A percentile compares a stretch with the other conserved stretches of the same genome.
Evolutionary conservation across 2,113 vertebrate species (phyloP).

Genomic region (Hylia prasina): DNA sequence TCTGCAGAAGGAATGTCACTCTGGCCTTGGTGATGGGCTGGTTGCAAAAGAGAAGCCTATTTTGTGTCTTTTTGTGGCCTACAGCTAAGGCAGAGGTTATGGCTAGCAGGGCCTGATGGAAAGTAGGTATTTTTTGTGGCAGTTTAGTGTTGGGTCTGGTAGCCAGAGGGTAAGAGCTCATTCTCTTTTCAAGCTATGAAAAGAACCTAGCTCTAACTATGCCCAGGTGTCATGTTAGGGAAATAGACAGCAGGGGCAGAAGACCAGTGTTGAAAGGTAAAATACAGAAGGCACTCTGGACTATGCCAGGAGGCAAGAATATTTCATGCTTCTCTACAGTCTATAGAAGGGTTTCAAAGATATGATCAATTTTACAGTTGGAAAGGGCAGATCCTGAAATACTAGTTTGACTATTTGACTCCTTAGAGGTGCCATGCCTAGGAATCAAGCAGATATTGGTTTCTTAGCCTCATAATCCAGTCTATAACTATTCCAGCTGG

Average conservation of each 20-base stretch:
- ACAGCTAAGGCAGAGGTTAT: not conserved
- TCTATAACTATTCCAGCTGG: not conserved
- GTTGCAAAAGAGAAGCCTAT: not conserved
- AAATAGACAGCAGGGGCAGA: not conserved
- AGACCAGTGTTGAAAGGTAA: not conserved
- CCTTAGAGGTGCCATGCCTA: not conserved
- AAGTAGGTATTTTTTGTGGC: not conserved
- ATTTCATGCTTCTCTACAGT: not conserved
- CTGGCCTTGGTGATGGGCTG: not conserved
- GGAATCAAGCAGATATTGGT: not conserved
- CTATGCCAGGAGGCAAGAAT: not conserved
- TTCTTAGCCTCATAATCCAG: not conserved
- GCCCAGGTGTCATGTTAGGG: not conserved
- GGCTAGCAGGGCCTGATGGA: not conserved
- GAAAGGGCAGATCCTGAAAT: not conserved
- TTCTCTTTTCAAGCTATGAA: not conserved
- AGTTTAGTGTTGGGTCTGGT: not conserved
- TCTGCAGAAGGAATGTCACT: not conserved
- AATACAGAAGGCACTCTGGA: not conserved
- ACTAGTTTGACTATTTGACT: not conserved
- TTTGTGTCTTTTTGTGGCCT: not conserved
- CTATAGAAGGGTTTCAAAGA: not conserved
- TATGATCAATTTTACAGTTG: not conserved
- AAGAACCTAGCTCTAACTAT: not conserved
- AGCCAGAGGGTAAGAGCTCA: not conserved